A percentile compares a stretch with the other conserved stretches of the same genome.
phyloP scores from a whole-genome alignment of 2,797 vertebrate species.

The Pitangus sulphuratus region DNA sequence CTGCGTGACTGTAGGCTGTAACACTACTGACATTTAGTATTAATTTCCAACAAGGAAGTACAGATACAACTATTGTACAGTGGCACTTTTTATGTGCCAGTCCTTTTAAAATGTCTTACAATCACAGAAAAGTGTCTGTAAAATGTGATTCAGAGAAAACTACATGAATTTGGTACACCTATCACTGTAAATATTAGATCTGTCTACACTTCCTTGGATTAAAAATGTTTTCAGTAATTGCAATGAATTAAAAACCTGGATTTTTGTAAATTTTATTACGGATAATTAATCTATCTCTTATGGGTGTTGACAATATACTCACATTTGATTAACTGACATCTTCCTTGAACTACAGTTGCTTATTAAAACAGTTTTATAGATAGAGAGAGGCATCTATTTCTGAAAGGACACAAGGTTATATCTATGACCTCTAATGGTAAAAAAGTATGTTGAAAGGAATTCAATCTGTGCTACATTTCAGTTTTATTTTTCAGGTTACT shows the following conservation, averaged over 20 bases:
- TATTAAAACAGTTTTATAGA: background rate
- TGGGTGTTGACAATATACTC: background rate
- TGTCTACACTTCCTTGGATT: background rate
- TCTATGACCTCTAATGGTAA: background rate
- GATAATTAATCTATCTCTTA: background rate
- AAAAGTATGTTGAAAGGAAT: background rate
- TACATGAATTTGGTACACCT: background rate
- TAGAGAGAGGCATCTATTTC: background rate
- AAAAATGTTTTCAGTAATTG: background rate
- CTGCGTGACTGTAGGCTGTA: background rate
- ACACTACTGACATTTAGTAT: background rate
- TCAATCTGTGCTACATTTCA: background rate
- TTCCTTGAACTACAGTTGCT: background rate
- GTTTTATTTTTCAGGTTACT: constrained; percentile 5
- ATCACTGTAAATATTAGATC: background rate
- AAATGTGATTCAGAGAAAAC: background rate
- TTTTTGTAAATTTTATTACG: background rate
- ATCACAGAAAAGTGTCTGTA: background rate
- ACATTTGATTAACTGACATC: background rate
- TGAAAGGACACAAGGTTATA: background rate
- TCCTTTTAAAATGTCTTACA: background rate
- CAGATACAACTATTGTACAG: background rate
- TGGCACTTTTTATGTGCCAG: background rate
- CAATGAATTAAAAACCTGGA: background rate
- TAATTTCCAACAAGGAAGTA: background rate